These are phyloP conservation scores for Lucilia sericata DNA, from an alignment of 1,140 invertebrate genomes.

Conservation along the genomic window DNA sequence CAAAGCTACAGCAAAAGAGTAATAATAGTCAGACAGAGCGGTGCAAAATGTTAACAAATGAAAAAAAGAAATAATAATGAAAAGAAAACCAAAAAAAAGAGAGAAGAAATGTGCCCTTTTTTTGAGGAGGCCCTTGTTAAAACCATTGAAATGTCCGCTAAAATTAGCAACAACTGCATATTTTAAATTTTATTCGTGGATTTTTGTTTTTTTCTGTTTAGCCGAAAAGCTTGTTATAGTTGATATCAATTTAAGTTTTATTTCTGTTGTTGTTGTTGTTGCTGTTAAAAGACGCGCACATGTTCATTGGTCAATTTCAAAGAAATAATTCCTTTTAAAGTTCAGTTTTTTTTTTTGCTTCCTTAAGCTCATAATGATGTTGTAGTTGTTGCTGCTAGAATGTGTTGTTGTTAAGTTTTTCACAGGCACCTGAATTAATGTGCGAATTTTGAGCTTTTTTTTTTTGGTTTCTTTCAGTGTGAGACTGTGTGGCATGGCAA, in stretches of 20 bases:
- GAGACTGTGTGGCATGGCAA: conserved; percentile 3
- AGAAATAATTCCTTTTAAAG: conserved; percentile 41
- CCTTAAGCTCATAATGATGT: neutral
- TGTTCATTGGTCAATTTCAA: conserved; percentile 39
- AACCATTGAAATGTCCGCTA: conserved; percentile 33
- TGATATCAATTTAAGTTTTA: conserved; percentile 32
- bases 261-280: neutral
- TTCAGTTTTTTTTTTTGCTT: neutral
- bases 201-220: neutral
- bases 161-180: conserved; percentile 33
- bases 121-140: conserved; percentile 35
- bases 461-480: neutral
- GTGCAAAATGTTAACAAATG: too few relatives aligned
- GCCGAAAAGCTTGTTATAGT: conserved; percentile 9
- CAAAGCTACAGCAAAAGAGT: neutral
- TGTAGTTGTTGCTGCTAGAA: too few relatives aligned
- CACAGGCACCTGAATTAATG: conserved; percentile 40
- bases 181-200: conserved; percentile 15
- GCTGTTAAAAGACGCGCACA: neutral
- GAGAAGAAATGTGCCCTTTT: neutral
- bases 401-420: conserved; percentile 28
- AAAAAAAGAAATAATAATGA: neutral
- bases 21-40: too few relatives aligned
- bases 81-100: neutral
- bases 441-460: conserved; percentile 16